These are phyloP conservation scores for Rhinella marina DNA, from an alignment of 2,797 vertebrate species.

Conservation along the genomic window DNA sequence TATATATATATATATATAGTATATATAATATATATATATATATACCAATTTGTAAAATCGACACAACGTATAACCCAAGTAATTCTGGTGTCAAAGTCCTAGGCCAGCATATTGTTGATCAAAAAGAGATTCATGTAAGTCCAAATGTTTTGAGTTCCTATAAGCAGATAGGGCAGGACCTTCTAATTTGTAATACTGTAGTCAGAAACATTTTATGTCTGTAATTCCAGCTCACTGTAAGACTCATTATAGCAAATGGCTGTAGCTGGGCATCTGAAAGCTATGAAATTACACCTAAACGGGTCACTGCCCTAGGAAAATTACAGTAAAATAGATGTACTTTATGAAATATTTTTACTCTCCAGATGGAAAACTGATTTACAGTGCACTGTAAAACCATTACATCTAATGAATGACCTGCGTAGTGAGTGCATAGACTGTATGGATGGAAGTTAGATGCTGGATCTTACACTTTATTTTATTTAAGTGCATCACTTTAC, in stretches of 20 bases:
- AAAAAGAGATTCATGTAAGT: neutral
- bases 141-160: neutral
- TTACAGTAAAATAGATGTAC: conserved; percentile 3
- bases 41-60: too few species aligned
- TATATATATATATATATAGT: too few species aligned
- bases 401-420: conserved; percentile 14
- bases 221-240: neutral
- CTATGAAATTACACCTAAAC: conserved; percentile 24
- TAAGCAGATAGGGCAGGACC: neutral
- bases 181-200: neutral
- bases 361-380: conserved; percentile 31
- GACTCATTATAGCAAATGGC: conserved; percentile 5
- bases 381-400: neutral
- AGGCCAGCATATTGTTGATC: too few species aligned
- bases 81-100: too few species aligned
- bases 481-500: conserved; percentile 44
- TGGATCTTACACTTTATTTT: conserved; percentile 34
- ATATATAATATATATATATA: too few species aligned
- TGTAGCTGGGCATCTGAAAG: conserved; percentile 5
- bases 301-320: conserved; percentile 19
- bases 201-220: neutral
- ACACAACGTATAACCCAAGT: too few species aligned
- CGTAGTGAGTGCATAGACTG: neutral
- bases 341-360: conserved; percentile 13
- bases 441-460: neutral